Conservation (phyloP, 2,797 vertebrate genomes). For the Macropus fuliginosus region DNA sequence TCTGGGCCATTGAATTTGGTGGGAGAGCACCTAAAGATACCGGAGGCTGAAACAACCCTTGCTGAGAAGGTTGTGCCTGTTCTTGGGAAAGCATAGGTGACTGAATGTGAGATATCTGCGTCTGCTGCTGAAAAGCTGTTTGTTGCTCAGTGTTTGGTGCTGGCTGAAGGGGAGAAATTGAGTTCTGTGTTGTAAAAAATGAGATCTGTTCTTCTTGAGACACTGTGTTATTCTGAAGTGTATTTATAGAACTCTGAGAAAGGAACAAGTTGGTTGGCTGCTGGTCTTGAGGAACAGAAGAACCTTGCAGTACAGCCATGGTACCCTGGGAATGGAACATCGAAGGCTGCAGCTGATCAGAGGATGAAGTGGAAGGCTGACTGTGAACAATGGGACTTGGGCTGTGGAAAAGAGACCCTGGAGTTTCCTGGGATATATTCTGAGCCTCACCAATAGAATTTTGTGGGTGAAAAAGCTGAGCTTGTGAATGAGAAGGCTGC, state of each 20-base stretch:
- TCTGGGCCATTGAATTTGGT: slow-evolving; percentile 84
- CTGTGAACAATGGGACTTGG: slow-evolving; percentile 86
- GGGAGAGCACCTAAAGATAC: slow-evolving; percentile 84
- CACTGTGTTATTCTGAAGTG: slow-evolving; percentile 87
- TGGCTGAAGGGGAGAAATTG: slow-evolving; percentile 92
- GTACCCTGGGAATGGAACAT: slow-evolving; percentile 92
- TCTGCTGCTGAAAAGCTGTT: slow-evolving; percentile 91
- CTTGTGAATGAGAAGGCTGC: slow-evolving; percentile 92
- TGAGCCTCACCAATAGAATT: slow-evolving; percentile 90
- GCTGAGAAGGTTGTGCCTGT: slow-evolving; percentile 85
- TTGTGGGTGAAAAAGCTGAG: slow-evolving; percentile 93
- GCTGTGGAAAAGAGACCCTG: slow-evolving; percentile 90
- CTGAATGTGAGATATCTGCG: slow-evolving; percentile 93
- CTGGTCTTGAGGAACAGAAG: slow-evolving; percentile 92
- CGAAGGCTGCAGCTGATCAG: slow-evolving; percentile 93
- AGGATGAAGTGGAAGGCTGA: slow-evolving; percentile 90
- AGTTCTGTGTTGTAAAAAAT: slow-evolving; percentile 87
- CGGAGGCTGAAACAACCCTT: slow-evolving; percentile 86
- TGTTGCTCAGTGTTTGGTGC: slow-evolving; percentile 90
- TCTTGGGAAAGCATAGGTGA: slow-evolving; percentile 87
- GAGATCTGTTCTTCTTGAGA: slow-evolving; percentile 89
- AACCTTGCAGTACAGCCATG: slow-evolving; percentile 90
- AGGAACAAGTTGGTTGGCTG: slow-evolving; percentile 92
- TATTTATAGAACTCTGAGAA: slow-evolving; percentile 88
- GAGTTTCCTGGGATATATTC: slow-evolving; percentile 89